Evolutionary conservation across 37 sponge, comb jelly and placozoan species (phyloP).

Genomic region (Chondrosia reniformis): DNA sequence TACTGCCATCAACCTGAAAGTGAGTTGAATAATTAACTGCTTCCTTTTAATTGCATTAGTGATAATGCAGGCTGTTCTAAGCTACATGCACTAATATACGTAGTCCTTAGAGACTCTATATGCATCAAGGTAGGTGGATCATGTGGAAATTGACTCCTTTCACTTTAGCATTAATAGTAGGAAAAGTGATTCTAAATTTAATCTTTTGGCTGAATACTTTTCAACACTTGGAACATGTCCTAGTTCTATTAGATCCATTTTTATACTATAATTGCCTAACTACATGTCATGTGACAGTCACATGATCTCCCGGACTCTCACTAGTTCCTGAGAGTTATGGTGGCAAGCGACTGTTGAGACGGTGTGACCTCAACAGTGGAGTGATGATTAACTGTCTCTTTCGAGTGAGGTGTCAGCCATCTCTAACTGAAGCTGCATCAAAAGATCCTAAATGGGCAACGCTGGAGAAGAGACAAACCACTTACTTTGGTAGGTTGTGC

Average conservation of each 20-base stretch:
- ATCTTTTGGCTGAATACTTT: no score
- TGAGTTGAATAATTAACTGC: slow-evolving; percentile 7
- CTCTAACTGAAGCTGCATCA: slow-evolving; percentile 48
- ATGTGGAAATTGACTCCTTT: no score
- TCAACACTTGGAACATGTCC: no score
- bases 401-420: slow-evolving; percentile 60
- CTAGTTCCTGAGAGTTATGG: slow-evolving; percentile 89
- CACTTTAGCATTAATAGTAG: no score
- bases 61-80: no score
- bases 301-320: slow-evolving; percentile 2
- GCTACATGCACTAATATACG: no score
- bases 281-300: neutral
- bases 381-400: slow-evolving; percentile 74
- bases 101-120: no score
- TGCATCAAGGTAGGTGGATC: no score
- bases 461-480: slow-evolving; percentile 84
- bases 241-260: neutral
- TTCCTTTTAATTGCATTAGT: no score
- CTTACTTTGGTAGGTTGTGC: slow-evolving; percentile 80
- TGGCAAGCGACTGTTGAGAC: slow-evolving; percentile 65
- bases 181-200: no score
- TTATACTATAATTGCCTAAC: neutral
- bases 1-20: slow-evolving; percentile 87
- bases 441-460: slow-evolving; percentile 50
- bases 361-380: slow-evolving; percentile 81